phyloP scores from a whole-genome alignment of 2,113 vertebrate species.

The Phocoena phocoena region DNA sequence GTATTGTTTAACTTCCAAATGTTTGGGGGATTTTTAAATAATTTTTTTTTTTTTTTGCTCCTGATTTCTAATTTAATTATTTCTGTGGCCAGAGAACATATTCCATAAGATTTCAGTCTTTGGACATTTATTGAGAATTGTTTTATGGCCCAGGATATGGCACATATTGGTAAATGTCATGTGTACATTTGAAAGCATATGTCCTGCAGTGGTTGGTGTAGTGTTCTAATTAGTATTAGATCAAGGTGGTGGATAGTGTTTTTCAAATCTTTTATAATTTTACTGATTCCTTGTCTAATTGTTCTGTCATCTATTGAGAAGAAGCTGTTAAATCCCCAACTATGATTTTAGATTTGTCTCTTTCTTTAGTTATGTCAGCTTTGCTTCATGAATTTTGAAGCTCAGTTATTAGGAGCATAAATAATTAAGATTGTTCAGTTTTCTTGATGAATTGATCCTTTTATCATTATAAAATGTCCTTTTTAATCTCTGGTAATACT shows the following conservation, averaged over 20 bases:
- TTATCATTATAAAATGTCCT: background rate
- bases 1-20: background rate
- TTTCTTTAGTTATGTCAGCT: background rate
- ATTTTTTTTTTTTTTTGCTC: background rate
- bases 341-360: background rate
- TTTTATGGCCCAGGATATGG: background rate
- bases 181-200: background rate
- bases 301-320: background rate
- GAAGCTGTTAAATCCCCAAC: background rate
- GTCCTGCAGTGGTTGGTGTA: background rate
- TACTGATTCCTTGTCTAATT: background rate
- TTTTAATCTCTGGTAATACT: background rate
- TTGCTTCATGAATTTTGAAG: background rate
- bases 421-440: background rate
- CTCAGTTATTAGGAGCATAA: background rate
- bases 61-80: background rate
- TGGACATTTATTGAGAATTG: background rate
- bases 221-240: background rate
- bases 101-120: background rate
- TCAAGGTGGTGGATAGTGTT: background rate
- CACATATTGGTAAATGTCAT: background rate
- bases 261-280: background rate
- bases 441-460: background rate
- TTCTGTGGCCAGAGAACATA: background rate
- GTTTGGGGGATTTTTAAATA: background rate